Percentiles rank a stretch among this genome's conserved stretches.
These are phyloP conservation scores for Proctacanthus coquilletti DNA, from an alignment of 1,140 invertebrate species.

Conservation along the genomic window DNA sequence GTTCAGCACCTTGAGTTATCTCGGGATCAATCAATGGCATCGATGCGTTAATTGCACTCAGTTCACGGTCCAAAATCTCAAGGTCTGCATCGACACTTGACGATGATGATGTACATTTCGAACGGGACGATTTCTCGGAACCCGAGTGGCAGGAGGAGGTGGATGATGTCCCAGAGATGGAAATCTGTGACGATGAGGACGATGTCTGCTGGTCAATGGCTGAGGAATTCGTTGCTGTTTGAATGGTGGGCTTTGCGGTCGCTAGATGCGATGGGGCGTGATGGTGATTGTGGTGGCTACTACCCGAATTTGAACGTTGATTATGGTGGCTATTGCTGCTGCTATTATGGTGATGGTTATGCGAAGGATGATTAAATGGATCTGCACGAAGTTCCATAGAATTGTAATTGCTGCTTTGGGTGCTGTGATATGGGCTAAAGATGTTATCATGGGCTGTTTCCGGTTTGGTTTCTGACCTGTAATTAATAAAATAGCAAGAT, in stretches of 20 bases:
- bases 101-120: constrained; percentile 5
- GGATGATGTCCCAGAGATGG: not conserved
- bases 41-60: constrained; percentile 27
- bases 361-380: no score
- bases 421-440: constrained; percentile 21
- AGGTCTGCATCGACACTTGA: constrained; percentile 21
- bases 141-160: not conserved
- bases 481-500: constrained; percentile 5
- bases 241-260: constrained; percentile 11
- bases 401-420: constrained; percentile 12
- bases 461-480: constrained; percentile 19
- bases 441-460: constrained; percentile 28
- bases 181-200: not conserved
- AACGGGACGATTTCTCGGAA: not conserved
- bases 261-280: constrained; percentile 6
- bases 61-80: constrained; percentile 26
- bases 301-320: no score
- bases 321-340: constrained; percentile 1
- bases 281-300: not conserved
- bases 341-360: not conserved
- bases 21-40: constrained; percentile 27
- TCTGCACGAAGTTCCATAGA: no score
- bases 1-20: constrained; percentile 27
- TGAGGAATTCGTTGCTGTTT: constrained; percentile 12
- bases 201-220: not conserved